phyloP scores from a whole-genome alignment of 2,888 invertebrate species.

The Trisateles emortualis region DNA sequence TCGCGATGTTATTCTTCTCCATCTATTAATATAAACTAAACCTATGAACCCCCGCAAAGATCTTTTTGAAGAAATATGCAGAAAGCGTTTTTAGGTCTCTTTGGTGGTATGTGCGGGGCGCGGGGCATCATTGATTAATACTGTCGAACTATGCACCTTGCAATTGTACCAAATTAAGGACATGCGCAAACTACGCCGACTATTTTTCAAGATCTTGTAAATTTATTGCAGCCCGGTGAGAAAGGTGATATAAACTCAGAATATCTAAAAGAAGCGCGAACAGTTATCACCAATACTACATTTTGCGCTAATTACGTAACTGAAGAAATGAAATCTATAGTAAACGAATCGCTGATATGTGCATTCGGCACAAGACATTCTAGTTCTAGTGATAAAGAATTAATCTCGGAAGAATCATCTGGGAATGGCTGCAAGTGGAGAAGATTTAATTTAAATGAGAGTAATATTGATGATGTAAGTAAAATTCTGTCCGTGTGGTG shows the following conservation, averaged over 20 bases:
- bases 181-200: too few species aligned
- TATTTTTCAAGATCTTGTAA: too few species aligned
- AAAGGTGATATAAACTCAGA: conserved; percentile 21
- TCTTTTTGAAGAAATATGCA: too few species aligned
- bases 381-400: background rate
- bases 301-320: conserved; percentile 16
- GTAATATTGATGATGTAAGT: background rate
- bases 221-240: conserved; percentile 20
- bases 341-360: conserved; percentile 11
- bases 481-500: too few species aligned
- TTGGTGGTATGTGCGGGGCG: too few species aligned
- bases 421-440: conserved; percentile 6
- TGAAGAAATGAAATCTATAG: background rate
- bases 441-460: conserved; percentile 7
- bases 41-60: too few species aligned
- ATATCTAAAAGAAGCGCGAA: conserved; percentile 21
- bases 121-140: too few species aligned
- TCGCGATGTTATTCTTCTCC: too few species aligned
- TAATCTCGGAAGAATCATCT: background rate
- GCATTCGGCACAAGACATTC: conserved; percentile 10
- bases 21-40: too few species aligned
- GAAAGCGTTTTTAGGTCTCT: too few species aligned
- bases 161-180: too few species aligned
- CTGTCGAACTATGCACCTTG: too few species aligned
- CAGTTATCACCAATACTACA: conserved; percentile 19